These are phyloP conservation scores for Sericinus montela DNA, from an alignment of 2,888 invertebrate genomes.

Conservation along the genomic window DNA sequence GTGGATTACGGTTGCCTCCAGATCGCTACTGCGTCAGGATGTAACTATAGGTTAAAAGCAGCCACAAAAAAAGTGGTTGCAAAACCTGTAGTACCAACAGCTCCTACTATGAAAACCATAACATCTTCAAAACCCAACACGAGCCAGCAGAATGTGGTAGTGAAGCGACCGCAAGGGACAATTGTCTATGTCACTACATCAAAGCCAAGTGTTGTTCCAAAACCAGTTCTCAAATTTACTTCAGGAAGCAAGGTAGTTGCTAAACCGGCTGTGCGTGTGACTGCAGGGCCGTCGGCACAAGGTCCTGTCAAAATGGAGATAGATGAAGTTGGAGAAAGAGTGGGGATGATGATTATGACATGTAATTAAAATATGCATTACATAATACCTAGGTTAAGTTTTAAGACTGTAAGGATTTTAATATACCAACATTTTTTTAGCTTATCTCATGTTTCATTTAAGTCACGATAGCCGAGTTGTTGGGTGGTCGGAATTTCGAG, in stretches of 20 bases:
- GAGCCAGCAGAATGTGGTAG: slow-evolving; percentile 68
- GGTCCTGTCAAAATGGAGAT: slow-evolving; percentile 80
- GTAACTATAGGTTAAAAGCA: slow-evolving; percentile 86
- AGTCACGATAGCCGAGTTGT: too few species aligned
- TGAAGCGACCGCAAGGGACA: slow-evolving; percentile 63
- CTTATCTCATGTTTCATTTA: neutral
- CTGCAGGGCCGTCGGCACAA: slow-evolving; percentile 54
- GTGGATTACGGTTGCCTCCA: slow-evolving; percentile 94
- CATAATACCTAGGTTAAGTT: neutral
- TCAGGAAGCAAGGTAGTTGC: slow-evolving; percentile 74
- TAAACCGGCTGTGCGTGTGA: slow-evolving; percentile 67
- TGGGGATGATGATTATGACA: slow-evolving; percentile 80
- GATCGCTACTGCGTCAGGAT: slow-evolving; percentile 93
- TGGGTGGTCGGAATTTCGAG: too few species aligned
- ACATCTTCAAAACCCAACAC: slow-evolving; percentile 56
- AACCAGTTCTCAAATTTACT: slow-evolving; percentile 87
- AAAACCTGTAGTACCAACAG: slow-evolving; percentile 43
- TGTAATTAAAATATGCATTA: neutral
- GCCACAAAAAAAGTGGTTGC: slow-evolving; percentile 68
- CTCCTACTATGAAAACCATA: slow-evolving; percentile 53
- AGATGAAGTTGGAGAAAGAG: slow-evolving; percentile 79
- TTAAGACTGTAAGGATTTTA: neutral
- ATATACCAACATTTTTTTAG: neutral
- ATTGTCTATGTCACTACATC: slow-evolving; percentile 79
- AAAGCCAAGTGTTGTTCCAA: slow-evolving; percentile 85